Conservation (phyloP, 2,113 vertebrate species). For the Erpornis zantholeuca region DNA sequence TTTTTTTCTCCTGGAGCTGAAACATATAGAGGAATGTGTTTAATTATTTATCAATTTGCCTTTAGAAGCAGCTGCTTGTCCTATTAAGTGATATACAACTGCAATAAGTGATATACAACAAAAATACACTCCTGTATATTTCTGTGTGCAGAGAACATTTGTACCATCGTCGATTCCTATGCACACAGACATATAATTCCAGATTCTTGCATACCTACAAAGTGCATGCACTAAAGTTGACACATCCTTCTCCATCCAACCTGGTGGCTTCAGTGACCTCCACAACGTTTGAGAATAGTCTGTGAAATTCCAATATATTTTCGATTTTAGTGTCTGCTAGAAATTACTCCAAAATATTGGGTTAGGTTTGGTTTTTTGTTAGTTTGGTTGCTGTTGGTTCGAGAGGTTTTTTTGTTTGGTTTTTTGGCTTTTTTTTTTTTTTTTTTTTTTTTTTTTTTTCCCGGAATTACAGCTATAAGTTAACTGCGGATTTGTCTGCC, state of each 20-base stretch:
- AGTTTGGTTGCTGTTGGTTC: not conserved
- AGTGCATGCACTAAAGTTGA: not conserved
- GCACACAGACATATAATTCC: not conserved
- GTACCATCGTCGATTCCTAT: not conserved
- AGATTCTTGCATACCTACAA: not conserved
- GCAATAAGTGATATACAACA: not conserved
- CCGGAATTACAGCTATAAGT: not conserved
- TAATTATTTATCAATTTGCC: conserved; percentile 41
- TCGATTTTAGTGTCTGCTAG: not conserved
- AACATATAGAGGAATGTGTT: conserved; percentile 24
- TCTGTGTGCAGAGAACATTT: not conserved
- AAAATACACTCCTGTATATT: not conserved
- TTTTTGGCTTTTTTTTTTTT: not conserved
- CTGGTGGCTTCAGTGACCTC: not conserved
- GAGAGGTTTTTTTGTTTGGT: not conserved
- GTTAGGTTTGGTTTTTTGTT: not conserved
- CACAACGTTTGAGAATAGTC: not conserved
- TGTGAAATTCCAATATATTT: not conserved
- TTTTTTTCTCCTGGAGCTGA: conserved; percentile 73
- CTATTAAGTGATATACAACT: not conserved
- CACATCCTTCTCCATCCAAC: not conserved
- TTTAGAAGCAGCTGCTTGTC: not conserved
- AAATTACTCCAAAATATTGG: not conserved
- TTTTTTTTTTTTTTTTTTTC: fast-evolving
- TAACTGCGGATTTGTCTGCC: conserved; percentile 31